These are phyloP conservation scores for Lumbricus terrestris DNA, from an alignment of 2,888 invertebrate genomes.

Conservation along the genomic window DNA sequence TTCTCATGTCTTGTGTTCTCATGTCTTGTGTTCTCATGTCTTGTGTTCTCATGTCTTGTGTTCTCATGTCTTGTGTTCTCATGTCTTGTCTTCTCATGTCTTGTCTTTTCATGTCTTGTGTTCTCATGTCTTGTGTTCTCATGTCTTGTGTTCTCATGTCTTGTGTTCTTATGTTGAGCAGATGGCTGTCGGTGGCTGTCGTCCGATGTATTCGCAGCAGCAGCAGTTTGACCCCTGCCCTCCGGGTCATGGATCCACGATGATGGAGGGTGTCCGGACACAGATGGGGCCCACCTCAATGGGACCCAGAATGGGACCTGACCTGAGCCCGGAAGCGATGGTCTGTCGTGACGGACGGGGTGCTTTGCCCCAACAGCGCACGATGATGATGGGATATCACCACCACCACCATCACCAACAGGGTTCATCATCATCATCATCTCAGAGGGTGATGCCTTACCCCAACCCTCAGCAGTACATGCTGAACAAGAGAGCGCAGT, in stretches of 20 bases:
- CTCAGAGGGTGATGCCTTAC: conserved; percentile 26
- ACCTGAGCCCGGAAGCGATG: background rate
- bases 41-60: too few species aligned
- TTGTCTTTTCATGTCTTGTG: too few species aligned
- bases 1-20: too few species aligned
- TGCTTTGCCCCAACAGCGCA: background rate
- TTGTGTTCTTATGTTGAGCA: background rate
- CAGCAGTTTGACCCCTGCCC: conserved; percentile 4
- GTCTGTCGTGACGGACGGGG: background rate
- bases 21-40: too few species aligned
- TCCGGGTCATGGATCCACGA: background rate
- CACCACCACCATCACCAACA: too few species aligned
- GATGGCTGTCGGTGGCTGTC: background rate
- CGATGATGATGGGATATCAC: background rate
- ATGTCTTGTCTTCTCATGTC: background rate
- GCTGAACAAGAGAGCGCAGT: conserved; percentile 30
- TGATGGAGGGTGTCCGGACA: background rate
- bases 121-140: background rate
- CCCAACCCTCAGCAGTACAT: conserved; percentile 31
- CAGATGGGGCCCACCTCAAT: background rate
- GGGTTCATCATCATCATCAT: too few species aligned
- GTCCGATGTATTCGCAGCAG: background rate
- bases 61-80: background rate
- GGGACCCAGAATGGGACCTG: background rate
- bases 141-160: background rate